Base-by-base conservation (phyloP, 92 coral and sea anemone species). In the Parazoanthus darwini region DNA sequence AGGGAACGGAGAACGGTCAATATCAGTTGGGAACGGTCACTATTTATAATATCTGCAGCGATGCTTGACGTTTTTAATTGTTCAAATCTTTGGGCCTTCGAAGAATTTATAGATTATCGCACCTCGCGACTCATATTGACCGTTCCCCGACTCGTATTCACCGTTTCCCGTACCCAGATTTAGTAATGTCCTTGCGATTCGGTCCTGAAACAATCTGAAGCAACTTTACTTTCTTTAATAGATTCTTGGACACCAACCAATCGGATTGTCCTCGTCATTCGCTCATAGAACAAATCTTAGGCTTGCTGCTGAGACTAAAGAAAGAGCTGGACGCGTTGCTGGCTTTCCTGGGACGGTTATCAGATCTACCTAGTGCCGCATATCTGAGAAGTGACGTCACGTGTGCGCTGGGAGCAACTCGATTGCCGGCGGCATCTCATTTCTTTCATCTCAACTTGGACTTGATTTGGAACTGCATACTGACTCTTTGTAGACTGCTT, bases 401-500 rank as follows among this genome's bases (percentile, higher is more conserved):
- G 22, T 42, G 93, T 36, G 20, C 48, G 18, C 71, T 84, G 35
- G 83, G 91, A 18, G 44, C 94, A 16, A 76, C 85, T 33, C 93
- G 93, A 15, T 85, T 94, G 11, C 87, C 97, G 0, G 90, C 96
- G 23, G 94, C 89, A 11, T 89, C 88, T 13, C 99, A 97, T 63
- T 78, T 94, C 77, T 92, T 97, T 79, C 99, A 97, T 88, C 90
- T 97, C 76, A 91, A 96, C 79, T 84, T 97, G 89, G 98, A 97
- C 63, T 74, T 97, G 35, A 94, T 90, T 82, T 95, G 97, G 97
- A 93, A 90, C 26, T 81, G 91, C 15, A 84, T 95, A 56, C 95
- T 94, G 92, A 93, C 95, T 11, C 84, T 94, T 22, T 90, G 92
- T 84, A 92, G 90, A 42, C 72, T 97, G 48, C 82, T 94, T 56